Evolutionary conservation across 2,888 invertebrate species (phyloP).

Genomic region (Sussaba pulchella): DNA sequence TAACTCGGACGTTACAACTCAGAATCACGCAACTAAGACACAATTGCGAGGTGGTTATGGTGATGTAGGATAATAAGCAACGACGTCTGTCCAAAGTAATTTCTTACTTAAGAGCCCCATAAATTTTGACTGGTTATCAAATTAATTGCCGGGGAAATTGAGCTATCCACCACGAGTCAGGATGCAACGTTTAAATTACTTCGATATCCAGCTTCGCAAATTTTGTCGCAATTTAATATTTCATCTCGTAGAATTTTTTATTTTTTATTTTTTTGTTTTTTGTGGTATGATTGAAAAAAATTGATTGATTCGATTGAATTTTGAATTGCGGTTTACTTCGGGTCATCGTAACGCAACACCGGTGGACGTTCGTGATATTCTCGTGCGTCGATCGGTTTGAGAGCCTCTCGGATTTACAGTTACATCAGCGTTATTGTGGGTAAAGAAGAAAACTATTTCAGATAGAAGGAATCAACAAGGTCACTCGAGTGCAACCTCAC

Average conservation of each 20-base stretch:
- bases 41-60: not conserved
- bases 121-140: conserved; percentile 9
- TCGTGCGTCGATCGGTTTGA: conserved; percentile 70
- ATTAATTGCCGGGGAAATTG: conserved; percentile 19
- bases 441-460: conserved; percentile 81
- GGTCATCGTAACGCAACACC: conserved; percentile 29
- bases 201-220: not conserved
- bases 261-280: too few species aligned
- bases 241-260: not conserved
- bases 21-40: not conserved
- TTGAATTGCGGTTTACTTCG: conserved; percentile 61
- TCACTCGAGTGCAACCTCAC: conserved; percentile 80
- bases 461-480: conserved; percentile 80
- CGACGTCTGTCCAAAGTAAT: conserved; percentile 2
- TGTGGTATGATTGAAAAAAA: too few species aligned
- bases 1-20: not conserved
- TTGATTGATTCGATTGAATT: too few species aligned
- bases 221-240: not conserved
- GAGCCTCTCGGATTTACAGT: conserved; percentile 82
- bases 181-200: not conserved
- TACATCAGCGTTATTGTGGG: conserved; percentile 80
- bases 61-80: not conserved
- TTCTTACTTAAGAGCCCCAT: conserved; percentile 29
- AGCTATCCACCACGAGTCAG: not conserved
- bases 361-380: not conserved